phyloP scores from a whole-genome alignment of 1,140 invertebrate species.

The Brevipalpus yothersi region DNA sequence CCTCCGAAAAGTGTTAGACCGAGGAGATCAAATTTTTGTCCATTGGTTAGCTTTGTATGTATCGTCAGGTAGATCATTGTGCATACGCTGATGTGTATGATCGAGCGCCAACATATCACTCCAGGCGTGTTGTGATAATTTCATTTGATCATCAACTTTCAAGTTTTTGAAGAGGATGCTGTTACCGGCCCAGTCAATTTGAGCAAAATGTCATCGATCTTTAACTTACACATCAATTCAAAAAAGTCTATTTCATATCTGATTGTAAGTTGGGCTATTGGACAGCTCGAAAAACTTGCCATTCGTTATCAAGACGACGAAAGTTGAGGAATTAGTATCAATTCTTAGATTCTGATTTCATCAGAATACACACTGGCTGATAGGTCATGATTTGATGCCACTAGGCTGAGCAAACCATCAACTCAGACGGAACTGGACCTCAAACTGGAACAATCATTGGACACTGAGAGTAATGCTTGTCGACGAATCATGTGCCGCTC shows the following conservation, averaged over 20 bases:
- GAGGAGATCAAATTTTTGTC: slow-evolving; percentile 32
- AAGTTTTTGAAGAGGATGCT: slow-evolving; percentile 96
- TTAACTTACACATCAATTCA: slow-evolving; percentile 92
- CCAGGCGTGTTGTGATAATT: too few relatives aligned
- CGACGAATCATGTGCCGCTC: slow-evolving; percentile 48
- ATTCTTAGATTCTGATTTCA: slow-evolving; percentile 74
- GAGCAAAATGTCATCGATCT: slow-evolving; percentile 90
- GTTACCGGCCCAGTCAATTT: slow-evolving; percentile 94
- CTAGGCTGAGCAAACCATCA: slow-evolving; percentile 3
- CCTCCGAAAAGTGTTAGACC: slow-evolving; percentile 71
- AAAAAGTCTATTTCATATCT: slow-evolving; percentile 89
- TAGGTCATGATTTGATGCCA: not conserved
- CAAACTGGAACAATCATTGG: not conserved
- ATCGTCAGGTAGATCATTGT: too few relatives aligned
- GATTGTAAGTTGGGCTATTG: slow-evolving; percentile 86
- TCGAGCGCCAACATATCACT: too few relatives aligned
- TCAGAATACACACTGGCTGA: too few relatives aligned
- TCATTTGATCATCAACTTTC: slow-evolving; percentile 39
- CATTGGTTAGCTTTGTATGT: not conserved
- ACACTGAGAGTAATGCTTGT: not conserved
- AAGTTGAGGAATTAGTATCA: slow-evolving; percentile 74
- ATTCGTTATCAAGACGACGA: slow-evolving; percentile 59
- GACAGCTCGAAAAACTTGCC: slow-evolving; percentile 68
- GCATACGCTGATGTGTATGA: too few relatives aligned
- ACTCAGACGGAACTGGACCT: too few relatives aligned